A percentile compares a stretch with the other conserved stretches of the same genome.
phyloP scores from a whole-genome alignment of 2,888 invertebrate genomes.

The Blastobasis adustella region DNA sequence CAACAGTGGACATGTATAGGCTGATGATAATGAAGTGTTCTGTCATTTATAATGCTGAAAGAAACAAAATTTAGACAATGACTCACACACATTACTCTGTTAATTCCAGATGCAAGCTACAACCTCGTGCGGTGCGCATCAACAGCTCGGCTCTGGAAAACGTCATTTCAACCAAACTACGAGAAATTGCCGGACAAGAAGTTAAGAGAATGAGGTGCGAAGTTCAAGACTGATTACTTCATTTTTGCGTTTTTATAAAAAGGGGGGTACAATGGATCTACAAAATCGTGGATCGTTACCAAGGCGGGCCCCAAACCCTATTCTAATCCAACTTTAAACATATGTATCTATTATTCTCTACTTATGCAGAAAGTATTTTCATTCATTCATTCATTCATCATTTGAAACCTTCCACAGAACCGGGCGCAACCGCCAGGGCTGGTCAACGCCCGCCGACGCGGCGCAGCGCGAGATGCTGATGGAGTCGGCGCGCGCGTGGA shows the following conservation, averaged over 20 bases:
- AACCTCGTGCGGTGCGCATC: slow-evolving; percentile 70
- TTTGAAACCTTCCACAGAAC: slow-evolving; percentile 46
- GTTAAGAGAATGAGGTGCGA: slow-evolving; percentile 56
- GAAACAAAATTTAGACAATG: no score
- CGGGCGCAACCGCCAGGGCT: slow-evolving; percentile 75
- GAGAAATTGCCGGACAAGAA: slow-evolving; percentile 54
- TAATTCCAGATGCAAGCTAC: slow-evolving; percentile 72
- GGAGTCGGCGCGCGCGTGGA: slow-evolving; percentile 80
- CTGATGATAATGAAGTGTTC: no score
- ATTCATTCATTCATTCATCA: no score
- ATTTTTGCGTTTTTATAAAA: no score
- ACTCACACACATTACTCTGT: neutral
- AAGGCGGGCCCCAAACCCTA: no score
- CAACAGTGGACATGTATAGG: no score
- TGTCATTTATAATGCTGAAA: no score
- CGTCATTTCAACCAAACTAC: slow-evolving; percentile 66
- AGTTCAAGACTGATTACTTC: neutral
- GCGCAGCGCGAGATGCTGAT: slow-evolving; percentile 62
- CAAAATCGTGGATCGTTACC: no score
- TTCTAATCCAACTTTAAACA: no score
- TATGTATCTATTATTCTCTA: no score
- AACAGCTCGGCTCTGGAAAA: slow-evolving; percentile 71
- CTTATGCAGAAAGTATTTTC: no score
- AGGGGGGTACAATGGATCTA: no score
- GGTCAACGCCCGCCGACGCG: slow-evolving; percentile 46